phyloP scores from a whole-genome alignment of 2,888 invertebrate species.

The Tiliacea aurago region DNA sequence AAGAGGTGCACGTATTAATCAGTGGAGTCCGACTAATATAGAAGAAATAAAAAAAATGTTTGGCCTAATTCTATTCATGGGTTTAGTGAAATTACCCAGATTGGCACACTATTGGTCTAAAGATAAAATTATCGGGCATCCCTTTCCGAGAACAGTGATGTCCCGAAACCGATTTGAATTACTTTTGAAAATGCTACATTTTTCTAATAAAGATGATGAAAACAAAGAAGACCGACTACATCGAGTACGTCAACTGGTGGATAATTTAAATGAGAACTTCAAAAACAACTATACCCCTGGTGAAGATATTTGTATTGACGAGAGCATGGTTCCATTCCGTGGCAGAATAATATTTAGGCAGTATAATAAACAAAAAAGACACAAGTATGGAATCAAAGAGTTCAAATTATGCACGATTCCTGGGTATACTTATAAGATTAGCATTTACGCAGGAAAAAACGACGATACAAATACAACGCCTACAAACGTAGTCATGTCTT shows the following conservation, averaged over 20 bases:
- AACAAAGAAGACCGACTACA: conserved; percentile 24
- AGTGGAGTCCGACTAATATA: conserved; percentile 63
- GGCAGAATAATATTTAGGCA: conserved; percentile 21
- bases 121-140: conserved; percentile 19
- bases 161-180: conserved; percentile 13
- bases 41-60: too few relatives aligned
- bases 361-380: conserved; percentile 54
- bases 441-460: conserved; percentile 40
- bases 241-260: conserved; percentile 10
- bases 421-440: conserved; percentile 59
- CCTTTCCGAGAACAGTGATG: conserved; percentile 51
- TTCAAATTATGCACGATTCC: conserved; percentile 66
- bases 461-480: conserved; percentile 26
- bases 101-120: neutral
- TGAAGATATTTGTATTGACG: conserved; percentile 13
- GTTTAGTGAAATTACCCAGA: neutral
- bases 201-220: conserved; percentile 17
- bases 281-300: conserved; percentile 30
- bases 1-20: conserved; percentile 36
- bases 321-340: conserved; percentile 21
- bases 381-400: conserved; percentile 59
- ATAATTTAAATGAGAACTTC: conserved; percentile 66
- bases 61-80: too few relatives aligned
- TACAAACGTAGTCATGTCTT: conserved; percentile 23
- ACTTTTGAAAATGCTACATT: conserved; percentile 3